A percentile compares a stretch with the other conserved stretches of the same genome.
These are phyloP conservation scores for Sminthopsis crassicaudata DNA, from an alignment of 2,113 vertebrate genomes.

Conservation along the genomic window DNA sequence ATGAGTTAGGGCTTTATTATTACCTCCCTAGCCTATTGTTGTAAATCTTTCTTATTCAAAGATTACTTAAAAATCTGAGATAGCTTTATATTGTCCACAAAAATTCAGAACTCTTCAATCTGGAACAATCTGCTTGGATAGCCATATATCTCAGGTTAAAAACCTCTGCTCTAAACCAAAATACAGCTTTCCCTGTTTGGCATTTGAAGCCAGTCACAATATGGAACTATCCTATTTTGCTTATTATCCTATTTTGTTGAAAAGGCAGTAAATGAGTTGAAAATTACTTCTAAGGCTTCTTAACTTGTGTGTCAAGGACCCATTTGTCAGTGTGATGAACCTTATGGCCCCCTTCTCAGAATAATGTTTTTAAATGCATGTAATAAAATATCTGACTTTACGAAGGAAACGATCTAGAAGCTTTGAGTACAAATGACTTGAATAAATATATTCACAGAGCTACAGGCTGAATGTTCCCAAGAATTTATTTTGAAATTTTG, in stretches of 20 bases:
- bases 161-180: neutral
- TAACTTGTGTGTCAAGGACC: neutral
- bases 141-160: neutral
- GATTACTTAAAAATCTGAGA: neutral
- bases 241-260: neutral
- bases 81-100: neutral
- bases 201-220: neutral
- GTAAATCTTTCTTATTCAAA: neutral
- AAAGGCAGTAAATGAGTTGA: neutral
- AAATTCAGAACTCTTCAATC: neutral
- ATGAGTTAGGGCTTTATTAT: neutral
- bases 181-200: neutral
- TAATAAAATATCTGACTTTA: neutral
- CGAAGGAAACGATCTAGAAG: constrained; percentile 77
- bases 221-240: neutral
- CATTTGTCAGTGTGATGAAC: neutral
- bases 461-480: constrained; percentile 78
- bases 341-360: neutral
- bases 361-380: neutral
- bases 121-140: neutral
- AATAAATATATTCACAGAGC: constrained; percentile 86
- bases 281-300: neutral
- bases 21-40: neutral
- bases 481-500: constrained; percentile 81
- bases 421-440: constrained; percentile 81